Percentiles rank a stretch among this genome's conserved stretches.
Conservation (phyloP, 2,797 vertebrate species). For the Lerista edwardsae region DNA sequence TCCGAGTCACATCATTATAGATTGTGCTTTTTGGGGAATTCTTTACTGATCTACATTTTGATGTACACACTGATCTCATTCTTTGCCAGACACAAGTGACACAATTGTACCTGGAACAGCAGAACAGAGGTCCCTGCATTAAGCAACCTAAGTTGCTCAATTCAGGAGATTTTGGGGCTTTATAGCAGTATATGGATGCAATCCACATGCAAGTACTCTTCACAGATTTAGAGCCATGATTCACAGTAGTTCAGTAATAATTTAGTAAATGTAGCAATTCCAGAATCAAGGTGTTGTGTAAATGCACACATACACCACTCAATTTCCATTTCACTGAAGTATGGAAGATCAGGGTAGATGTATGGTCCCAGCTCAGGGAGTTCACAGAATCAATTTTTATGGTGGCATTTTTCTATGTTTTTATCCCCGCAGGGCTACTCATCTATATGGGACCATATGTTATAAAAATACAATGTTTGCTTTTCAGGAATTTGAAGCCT, state of each 20-base stretch:
- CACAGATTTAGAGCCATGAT: neutral
- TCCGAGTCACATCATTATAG: neutral
- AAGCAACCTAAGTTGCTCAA: neutral
- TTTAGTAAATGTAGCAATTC: neutral
- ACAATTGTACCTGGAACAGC: too few species aligned
- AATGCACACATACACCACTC: neutral
- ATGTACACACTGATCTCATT: neutral
- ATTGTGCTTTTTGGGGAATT: neutral
- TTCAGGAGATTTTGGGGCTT: neutral
- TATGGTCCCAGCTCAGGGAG: rapidly evolving
- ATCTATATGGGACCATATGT: neutral
- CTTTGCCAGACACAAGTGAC: neutral
- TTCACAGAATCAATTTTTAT: neutral
- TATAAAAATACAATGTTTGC: neutral
- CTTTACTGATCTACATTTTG: neutral
- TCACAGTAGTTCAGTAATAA: neutral
- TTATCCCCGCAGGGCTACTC: neutral
- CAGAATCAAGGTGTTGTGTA: neutral
- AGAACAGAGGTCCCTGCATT: neutral
- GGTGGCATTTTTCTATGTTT: neutral
- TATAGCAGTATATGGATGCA: neutral
- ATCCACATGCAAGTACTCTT: neutral
- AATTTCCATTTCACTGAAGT: neutral
- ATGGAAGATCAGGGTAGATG: neutral
- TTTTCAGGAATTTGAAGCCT: neutral